Base-by-base conservation (phyloP, 2,113 vertebrate genomes). In the Scomber scombrus region DNA sequence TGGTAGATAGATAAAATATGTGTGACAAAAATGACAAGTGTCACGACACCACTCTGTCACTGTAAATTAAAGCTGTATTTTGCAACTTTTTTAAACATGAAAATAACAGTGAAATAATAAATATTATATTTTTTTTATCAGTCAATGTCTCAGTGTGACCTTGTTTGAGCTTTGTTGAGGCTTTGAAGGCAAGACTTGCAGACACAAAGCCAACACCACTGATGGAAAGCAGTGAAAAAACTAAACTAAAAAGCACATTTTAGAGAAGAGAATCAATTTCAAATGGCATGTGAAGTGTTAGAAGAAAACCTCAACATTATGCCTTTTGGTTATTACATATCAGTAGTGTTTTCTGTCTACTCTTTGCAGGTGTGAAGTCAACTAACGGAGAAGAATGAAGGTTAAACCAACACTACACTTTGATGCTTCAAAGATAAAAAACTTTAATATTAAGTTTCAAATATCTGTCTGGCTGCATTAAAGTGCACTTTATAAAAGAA, bases 61-160 rank as follows among this genome's bases (percentile, higher is more conserved):
- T 21, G 23, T 52, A 56, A 77, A 74, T 87, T 77, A 23, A 60
- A 80, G 18, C n/a, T 45, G 50, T n/a, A 49, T 47, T 10, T 34
- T 45, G 54, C 10, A 61, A 23, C 40, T 11, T 52, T 72, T 50
- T 40, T 7, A 29, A 61, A 40, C n/a, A 31, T 23, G 26, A 29
- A 9, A 51, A 50, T 58, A 14, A 60, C 34, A 21, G 43, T 13
- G 16, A 71, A 68, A 45, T 14, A 23, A 55, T 52, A 29, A 19
- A 62, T 43, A 58, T 56, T 11, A 31, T 16, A 45, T 64, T 26
- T 65, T 26, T 65, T 26, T 13, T 29, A 49, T 66, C 61, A 43
- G 18, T 45, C 65, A 2, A 3, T 31, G 31, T 19, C 1, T 50
- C 19, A 50, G 61, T 18, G 7, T 31, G 8, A 49, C 55, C 65